Evolutionary conservation across 1,140 invertebrate genomes (phyloP), one percentile per base, ranked within the genome.

Genomic region (Uloborus diversus): DNA sequence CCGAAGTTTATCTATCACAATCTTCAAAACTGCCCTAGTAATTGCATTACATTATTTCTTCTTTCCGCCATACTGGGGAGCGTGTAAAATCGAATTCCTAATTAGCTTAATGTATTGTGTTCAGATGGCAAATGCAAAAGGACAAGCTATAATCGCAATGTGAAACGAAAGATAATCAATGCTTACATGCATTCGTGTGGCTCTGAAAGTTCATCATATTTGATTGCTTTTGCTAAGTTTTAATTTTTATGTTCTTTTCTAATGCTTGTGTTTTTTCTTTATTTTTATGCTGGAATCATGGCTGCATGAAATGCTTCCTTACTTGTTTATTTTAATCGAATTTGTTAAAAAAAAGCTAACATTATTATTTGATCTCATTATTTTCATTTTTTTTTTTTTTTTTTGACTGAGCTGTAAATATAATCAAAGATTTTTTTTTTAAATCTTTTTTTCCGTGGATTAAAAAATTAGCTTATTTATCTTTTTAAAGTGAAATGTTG

Each of bases 91-190:
- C 56, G 69, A 71, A 71, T 71, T 59, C 47, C 69, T 71, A 71
- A 71, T 71, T 71, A 71, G 69, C 53, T 59, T 71, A 71, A 71
- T 71, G 69, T 59, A 59, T 71, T 71, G 32, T 27, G 25, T 59
- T 71, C 32, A 25, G 23, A 30, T 35, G 69, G 33, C 32, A 71
- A 71, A 71, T 71, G 51, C 20, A 28, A 71, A 71, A 71, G 30
- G 69, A 71, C 69, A 71, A 71, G 14, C 69, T 28, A 42, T 71
- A 71, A 71, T 71, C 51, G 69, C 32, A 25, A 59, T 28, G 69
- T 17, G 25, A 71, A 71, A 71, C 32, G 35, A 71, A 57, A 71
- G 68, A 71, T 59, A 71, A 71, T 71, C 69, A 71, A 71, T 71
- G 69, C 30, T 57, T 53, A 20, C 13, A 53, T 20, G 49, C 49